Conservation (phyloP, 2,113 vertebrate species). For the Eurystomus gularis region DNA sequence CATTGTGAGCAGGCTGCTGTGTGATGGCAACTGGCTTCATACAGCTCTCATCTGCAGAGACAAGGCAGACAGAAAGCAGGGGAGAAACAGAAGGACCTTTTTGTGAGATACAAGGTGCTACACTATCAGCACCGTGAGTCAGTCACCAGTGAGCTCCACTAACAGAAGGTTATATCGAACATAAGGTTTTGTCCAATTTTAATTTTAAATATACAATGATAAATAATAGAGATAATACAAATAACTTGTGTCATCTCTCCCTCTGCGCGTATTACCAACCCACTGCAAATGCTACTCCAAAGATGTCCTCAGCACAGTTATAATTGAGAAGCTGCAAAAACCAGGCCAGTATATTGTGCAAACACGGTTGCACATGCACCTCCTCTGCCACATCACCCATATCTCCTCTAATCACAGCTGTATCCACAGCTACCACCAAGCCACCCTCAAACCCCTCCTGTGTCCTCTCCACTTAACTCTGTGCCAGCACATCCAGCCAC, state of each 20-base stretch:
- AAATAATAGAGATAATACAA: neutral
- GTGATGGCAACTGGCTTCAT: neutral
- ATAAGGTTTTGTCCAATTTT: neutral
- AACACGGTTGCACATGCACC: neutral
- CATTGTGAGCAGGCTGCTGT: neutral
- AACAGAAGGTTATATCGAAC: neutral
- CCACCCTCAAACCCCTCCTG: neutral
- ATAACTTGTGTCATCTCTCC: no score
- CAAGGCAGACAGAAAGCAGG: neutral
- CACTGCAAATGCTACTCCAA: neutral
- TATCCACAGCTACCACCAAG: neutral
- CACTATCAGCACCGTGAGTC: neutral
- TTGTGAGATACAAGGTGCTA: neutral
- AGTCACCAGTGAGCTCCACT: neutral
- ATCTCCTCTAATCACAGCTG: neutral
- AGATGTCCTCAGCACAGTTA: neutral
- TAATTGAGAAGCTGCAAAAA: neutral
- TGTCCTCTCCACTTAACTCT: neutral
- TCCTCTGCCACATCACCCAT: neutral
- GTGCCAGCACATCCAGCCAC: neutral
- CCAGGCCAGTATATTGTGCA: no score
- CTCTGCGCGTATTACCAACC: neutral
- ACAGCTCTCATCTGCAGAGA: neutral
- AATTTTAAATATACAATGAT: neutral
- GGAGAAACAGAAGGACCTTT: neutral